Evolutionary conservation across 2,888 invertebrate genomes (phyloP), one percentile per base, ranked within the genome.

Genomic region (Troides aeacus): DNA sequence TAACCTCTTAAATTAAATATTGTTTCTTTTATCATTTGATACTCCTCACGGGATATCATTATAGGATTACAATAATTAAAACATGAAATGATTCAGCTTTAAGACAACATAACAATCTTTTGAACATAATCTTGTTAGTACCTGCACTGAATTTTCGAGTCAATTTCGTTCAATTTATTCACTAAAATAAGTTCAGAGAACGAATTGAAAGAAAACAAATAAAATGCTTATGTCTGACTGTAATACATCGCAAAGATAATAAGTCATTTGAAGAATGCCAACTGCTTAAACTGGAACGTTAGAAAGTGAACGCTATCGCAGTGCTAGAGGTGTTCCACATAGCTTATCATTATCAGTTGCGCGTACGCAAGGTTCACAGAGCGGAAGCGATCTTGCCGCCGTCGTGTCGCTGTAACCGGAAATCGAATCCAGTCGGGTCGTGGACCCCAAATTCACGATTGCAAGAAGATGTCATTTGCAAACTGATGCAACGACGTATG

Each of bases 331-430:
- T 72, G 74, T 71, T 71, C 76, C 74, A 76, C 72, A 76, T 77
- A 73, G 74, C 73, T 75, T 73, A 72, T 74, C 74, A 72, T 69
- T 72, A 75, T 75, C 74, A 72, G 73, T 71, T 76, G 81, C 79
- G 79, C 80, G 72, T 75, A 78, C 80, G 80, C 80, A 77, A 76
- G 76, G 76, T 72, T 65, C 72, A 73, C 65, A 74, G 74, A 77
- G 70, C 85, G 89, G 88, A 89, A 87, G 82, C 82, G 83, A 86
- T 88, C 88, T 88, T 84, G 83, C 76, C 82, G 75, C 74, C 75
- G 74, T 73, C 73, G 70, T 69, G 78, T 79, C 83, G 77, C 70
- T 74, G 21, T 62, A 57, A 73, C 80, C 84, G 89, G 89, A 88
- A 86, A 81, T 80, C 76, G 78, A 68, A 73, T 74, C 72, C 72